Evolutionary conservation across 2,888 invertebrate genomes (phyloP), one percentile per base, ranked within the genome.

Genomic region (Eupithecia insigniata): DNA sequence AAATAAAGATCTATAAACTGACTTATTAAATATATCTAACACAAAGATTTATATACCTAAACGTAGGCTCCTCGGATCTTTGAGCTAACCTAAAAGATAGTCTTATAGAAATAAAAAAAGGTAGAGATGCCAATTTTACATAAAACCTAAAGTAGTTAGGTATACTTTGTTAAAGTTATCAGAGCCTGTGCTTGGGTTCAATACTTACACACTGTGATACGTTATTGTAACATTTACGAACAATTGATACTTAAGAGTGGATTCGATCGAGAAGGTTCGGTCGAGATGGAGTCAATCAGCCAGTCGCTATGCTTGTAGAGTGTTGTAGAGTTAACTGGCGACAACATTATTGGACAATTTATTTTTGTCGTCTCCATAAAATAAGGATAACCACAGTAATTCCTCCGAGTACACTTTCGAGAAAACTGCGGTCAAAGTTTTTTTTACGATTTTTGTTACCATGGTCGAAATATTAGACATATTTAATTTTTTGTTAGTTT

Each of bases 211-310:
- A 55, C 55, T 55, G 22, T 26, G 12, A 14, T 14, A 55, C 26
- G 14, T 26, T 14, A 26, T 55, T 55, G 55, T 4, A 26, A 55
- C 5, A 55, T 55, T 26, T 26, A 4, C 26, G 14, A 55, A 55
- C 26, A 55, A 55, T 60, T 60, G 60, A 30, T 30, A 58, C 28
- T 51, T 26, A 60, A n/a, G 60, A 8, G 60, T 30, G 60, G 60
- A 60, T 60, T 60, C 30, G 18, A 60, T 60, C 60, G 18, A 60
- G 60, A 60, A 60, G 16, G 16, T 60, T 60, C 60, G 18, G 30
- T 60, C 28, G 60, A 30, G 18, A 30, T 60, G 26, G 55, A 8
- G 18, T 60, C 30, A 60, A 30, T 60, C 18, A 30, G 60, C 30
- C 60, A 30, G 60, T 18, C 60, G 30, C 28, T 60, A 60, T 14